These are phyloP conservation scores for Athalia circularis DNA, from an alignment of 2,888 invertebrate species.

Conservation along the genomic window DNA sequence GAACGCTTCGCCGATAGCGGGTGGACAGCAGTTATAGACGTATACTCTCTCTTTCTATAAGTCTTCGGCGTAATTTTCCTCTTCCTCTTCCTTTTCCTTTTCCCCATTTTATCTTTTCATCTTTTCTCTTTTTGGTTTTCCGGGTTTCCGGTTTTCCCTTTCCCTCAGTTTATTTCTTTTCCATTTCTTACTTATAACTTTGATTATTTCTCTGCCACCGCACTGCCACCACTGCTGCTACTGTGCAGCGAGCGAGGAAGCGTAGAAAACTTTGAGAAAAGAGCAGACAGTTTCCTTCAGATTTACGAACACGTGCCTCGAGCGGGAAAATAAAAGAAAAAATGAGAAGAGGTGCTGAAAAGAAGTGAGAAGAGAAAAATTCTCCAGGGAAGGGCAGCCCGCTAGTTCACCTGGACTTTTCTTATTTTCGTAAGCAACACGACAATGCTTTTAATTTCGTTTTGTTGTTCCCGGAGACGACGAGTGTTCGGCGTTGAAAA, in stretches of 20 bases:
- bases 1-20: conserved; percentile 15
- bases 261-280: conserved; percentile 23
- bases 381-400: conserved; percentile 46
- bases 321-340: background rate
- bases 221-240: background rate
- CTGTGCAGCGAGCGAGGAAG: background rate
- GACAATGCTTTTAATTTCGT: conserved; percentile 72
- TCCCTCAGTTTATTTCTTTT: conserved; percentile 34
- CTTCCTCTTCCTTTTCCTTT: conserved; percentile 38
- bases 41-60: conserved; percentile 9
- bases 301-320: conserved; percentile 41
- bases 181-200: conserved; percentile 34
- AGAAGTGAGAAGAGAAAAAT: conserved; percentile 39
- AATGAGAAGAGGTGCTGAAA: conserved; percentile 1
- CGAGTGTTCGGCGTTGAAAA: conserved; percentile 29
- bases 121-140: conserved; percentile 1
- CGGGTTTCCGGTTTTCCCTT: conserved; percentile 45
- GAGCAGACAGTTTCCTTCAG: conserved; percentile 27
- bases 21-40: conserved; percentile 11
- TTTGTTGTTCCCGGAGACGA: conserved; percentile 48
- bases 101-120: conserved; percentile 32
- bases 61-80: conserved; percentile 36
- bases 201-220: conserved; percentile 21
- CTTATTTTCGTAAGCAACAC: conserved; percentile 68
- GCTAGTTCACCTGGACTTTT: conserved; percentile 60